Conservation (phyloP, 2,888 invertebrate genomes). For the Parthenolecanium corni region DNA sequence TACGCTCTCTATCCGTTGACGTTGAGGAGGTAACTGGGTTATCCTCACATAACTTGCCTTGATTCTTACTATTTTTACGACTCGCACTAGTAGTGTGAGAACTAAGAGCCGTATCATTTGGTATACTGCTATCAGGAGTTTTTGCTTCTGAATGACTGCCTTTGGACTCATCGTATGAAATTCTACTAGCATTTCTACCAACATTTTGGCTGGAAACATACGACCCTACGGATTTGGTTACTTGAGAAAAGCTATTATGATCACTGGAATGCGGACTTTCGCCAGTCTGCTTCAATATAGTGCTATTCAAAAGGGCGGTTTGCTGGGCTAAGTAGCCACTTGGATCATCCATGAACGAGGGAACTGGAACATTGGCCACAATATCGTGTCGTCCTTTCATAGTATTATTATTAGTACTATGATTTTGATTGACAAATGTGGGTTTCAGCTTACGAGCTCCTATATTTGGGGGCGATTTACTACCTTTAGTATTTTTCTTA, state of each 20-base stretch:
- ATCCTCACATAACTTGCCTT: slow-evolving; percentile 12
- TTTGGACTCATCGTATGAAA: slow-evolving; percentile 2
- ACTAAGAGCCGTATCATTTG: slow-evolving; percentile 31
- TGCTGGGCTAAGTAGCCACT: slow-evolving; percentile 84
- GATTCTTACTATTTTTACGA: slow-evolving; percentile 5
- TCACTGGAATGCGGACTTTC: slow-evolving; percentile 7
- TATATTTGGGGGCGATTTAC: slow-evolving; percentile 28
- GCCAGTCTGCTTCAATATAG: slow-evolving; percentile 46
- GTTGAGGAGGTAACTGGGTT: slow-evolving; percentile 29
- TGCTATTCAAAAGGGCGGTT: slow-evolving; percentile 72
- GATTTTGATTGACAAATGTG: background rate
- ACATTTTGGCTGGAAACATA: background rate
- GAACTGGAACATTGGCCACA: slow-evolving; percentile 36
- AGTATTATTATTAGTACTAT: background rate
- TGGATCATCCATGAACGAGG: slow-evolving; percentile 84
- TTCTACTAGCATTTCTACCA: background rate
- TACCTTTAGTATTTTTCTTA: slow-evolving; percentile 42
- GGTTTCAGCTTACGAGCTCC: slow-evolving; percentile 39
- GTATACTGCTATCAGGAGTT: slow-evolving; percentile 39
- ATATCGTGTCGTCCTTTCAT: background rate
- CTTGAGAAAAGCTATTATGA: background rate
- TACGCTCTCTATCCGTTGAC: slow-evolving; percentile 13
- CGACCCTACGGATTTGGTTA: background rate
- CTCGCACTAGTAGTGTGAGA: background rate
- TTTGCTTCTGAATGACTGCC: slow-evolving; percentile 9